Evolutionary conservation across 1,140 invertebrate species (phyloP), one percentile per base, ranked within the genome.

Genomic region (Zeugodacus cucurbitae): DNA sequence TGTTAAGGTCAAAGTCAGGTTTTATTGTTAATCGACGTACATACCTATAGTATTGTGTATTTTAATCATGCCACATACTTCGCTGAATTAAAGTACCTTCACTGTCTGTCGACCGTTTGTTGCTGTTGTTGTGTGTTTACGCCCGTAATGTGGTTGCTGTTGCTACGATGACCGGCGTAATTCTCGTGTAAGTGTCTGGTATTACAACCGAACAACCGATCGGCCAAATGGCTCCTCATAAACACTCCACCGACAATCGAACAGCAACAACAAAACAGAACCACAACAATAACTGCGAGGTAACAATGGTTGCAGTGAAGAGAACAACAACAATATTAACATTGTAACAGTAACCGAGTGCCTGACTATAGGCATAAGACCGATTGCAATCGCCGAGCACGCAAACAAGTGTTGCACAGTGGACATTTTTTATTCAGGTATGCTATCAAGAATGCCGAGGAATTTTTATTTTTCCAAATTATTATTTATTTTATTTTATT

Each of bases 1-100:
- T 87, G 85, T 88, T 88, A 88, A 88, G 88, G 88, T 88, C 88
- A 88, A 88, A 88, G 88, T 88, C 88, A 88, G 44, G 34, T 70
- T 87, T 88, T 74, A 58, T 88, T 86, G 59, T 59, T 87, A 74
- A 34, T 62, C 64, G 82, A 37, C 57, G 32, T 70, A 44, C n/a
- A 37, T 85, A 67, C 58, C 58, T 62, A 11, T 10, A 26, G 10
- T 62, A 26, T 67, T 26, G 14, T 67, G 64, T 59, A 64, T 74
- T 37, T 41, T 41, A 37, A 74, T 22, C 67, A 74, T 74, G 11
- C 67, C 67, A 74, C 67, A 74, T 74, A 74, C 34, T 20, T 34
- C 67, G 62, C 62, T 26, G 29, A 54, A 62, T 54, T 14, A 17
- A 34, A 32, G 7, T 74, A 74, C 32, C 67, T 74, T 37, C 34